Evolutionary conservation across 1,140 invertebrate genomes (phyloP), one percentile per base, ranked within the genome.

Genomic region (Grapholita molesta): DNA sequence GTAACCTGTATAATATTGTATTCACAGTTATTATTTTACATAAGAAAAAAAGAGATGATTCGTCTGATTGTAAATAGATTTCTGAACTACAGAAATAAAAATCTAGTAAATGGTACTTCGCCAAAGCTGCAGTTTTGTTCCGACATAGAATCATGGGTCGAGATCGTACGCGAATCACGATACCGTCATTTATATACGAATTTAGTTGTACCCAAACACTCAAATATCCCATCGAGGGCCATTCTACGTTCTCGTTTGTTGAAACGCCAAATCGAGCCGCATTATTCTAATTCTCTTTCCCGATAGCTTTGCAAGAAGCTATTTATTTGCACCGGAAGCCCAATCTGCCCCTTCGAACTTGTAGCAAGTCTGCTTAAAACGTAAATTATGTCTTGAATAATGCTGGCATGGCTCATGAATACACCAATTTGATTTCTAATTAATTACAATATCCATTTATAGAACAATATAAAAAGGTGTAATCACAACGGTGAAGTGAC

Each of bases 271-370:
- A 91, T 91, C 86, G 85, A 80, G 84, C 80, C 74, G 79, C 86
- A 91, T 91, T 90, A 91, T 91, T 90, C 88, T 91, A 91, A 91
- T 90, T 89, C 85, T 82, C 84, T 86, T 88, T 82, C 82, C 77
- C 80, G 86, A 91, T 91, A 86, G 88, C 89, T 90, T 88, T 86
- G 82, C 83, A 89, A 88, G 87, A 85, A 86, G 86, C 87, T 86
- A 90, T 91, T 90, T 90, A 89, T 91, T 87, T 84, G 80, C 78
- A 76, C 71, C 72, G 79, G 85, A 88, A 84, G 84, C 78, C 74
- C 73, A 79, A 85, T 82, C 72, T 75, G 66, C 77, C 68, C 53
- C 68, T 52, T 61, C 55, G 15, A 57, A 72, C 68, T 74, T 73
- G 67, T 71, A 66, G 73, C 70, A 74, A 78, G 78, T 73, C 71